Evolutionary conservation across 2,113 vertebrate genomes (phyloP), one percentile per base, ranked within the genome.

Genomic region (Ceyx melanurus): DNA sequence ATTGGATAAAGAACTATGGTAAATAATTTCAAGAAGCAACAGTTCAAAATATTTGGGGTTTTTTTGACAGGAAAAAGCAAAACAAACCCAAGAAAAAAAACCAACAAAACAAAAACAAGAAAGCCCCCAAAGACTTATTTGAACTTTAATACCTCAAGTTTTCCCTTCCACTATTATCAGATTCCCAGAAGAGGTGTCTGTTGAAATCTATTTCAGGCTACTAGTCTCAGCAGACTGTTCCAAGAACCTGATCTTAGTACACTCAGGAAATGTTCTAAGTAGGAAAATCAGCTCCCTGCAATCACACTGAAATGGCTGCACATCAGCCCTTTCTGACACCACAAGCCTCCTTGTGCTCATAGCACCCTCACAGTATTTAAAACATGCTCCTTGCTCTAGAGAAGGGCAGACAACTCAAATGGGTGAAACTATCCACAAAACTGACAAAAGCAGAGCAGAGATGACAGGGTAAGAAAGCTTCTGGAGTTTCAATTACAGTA

Each of bases 291-390:
- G 35, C 28, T 35, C 72, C 60, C 5, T 51, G 14, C 1, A 57
- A 17, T 16, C 46, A 66, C 28, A 15, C 31, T 26, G 21, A 53
- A 78, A 16, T 12, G 0, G 0, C n/a, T 75, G 61, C 9, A 16
- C 33, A 51, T 5, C 26, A 22, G 19, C 74, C 37, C 46, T 42
- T 68, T 61, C 54, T 81, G 43, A 78, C 46, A 67, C 16, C 11
- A 25, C 19, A 29, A 70, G 20, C 64, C 40, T 71, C 17, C 16
- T 2, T 37, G 35, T 33, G 26, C n/a, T 65, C 84, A 71, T 1
- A 82, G 45, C 28, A 37, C 26, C 12, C 23, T 88, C 26, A 9
- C 9, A 10, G 23, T 66, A 61, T 40, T 76, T 28, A 40, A 83
- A 7, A 9, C n/a, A n/a, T 16, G 37, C 28, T 50, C 20, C 13